Evolutionary conservation across 2,113 vertebrate genomes (phyloP).

Genomic region (Thryonomys swinderianus): DNA sequence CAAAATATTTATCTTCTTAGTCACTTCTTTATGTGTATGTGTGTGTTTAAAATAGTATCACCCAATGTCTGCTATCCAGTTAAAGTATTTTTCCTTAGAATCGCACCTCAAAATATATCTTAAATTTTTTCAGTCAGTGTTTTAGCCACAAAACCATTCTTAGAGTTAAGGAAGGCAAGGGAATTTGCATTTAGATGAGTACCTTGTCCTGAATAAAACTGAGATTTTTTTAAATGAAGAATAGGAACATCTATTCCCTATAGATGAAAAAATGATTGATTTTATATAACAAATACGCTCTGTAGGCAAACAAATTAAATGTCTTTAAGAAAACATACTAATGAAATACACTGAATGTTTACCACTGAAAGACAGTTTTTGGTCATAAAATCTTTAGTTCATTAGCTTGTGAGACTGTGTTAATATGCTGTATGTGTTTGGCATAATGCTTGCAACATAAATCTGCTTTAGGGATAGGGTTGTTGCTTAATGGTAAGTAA

Average conservation of each 20-base stretch:
- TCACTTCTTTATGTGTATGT: not conserved
- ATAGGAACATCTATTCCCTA: not conserved
- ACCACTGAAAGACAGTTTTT: conserved; percentile 10
- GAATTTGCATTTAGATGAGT: not conserved
- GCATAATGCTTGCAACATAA: not conserved
- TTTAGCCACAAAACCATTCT: not conserved
- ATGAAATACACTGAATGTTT: not conserved
- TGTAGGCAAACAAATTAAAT: not conserved
- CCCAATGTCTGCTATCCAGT: not conserved
- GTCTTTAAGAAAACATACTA: not conserved
- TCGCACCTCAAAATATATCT: not conserved
- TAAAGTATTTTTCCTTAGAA: not conserved
- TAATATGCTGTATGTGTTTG: not conserved
- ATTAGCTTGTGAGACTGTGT: not conserved
- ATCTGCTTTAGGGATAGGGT: not conserved
- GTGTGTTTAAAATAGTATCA: not conserved
- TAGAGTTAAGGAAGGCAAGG: not conserved
- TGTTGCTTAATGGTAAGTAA: not conserved
- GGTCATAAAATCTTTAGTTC: not conserved
- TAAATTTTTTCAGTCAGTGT: conserved; percentile 13
- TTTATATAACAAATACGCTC: not conserved
- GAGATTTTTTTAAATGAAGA: not conserved
- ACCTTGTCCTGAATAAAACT: conserved; percentile 27
- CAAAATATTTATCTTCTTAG: conserved; percentile 34
- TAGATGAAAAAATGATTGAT: not conserved